phyloP scores from a whole-genome alignment of 2,888 invertebrate species.

The Coelogynopora nodosa region DNA sequence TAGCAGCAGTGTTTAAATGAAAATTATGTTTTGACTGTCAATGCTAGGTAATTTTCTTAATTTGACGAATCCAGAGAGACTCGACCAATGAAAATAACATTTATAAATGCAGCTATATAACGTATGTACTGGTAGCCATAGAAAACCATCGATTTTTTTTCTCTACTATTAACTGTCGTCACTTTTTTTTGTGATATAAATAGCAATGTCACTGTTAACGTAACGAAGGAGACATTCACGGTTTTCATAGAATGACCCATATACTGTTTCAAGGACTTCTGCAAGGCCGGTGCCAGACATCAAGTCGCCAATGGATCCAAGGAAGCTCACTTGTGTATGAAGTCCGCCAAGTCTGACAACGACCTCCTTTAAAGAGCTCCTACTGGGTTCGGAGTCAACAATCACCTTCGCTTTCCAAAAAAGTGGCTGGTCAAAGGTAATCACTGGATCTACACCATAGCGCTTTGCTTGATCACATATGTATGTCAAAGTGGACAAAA shows the following conservation, averaged over 20 bases:
- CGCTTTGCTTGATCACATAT: constrained; percentile 42
- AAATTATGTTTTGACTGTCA: not conserved
- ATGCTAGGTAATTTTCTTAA: not conserved
- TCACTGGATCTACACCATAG: constrained; percentile 45
- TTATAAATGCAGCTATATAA: not conserved
- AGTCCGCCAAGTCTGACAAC: constrained; percentile 49
- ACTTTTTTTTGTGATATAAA: not conserved
- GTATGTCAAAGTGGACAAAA: constrained; percentile 35
- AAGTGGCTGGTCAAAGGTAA: constrained; percentile 50
- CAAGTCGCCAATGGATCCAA: constrained; percentile 50
- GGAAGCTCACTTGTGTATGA: constrained; percentile 50
- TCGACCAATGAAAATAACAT: not conserved
- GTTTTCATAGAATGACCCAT: constrained; percentile 44
- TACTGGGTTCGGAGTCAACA: constrained; percentile 32
- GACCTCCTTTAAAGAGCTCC: constrained; percentile 14
- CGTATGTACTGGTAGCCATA: not conserved
- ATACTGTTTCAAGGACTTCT: constrained; percentile 50
- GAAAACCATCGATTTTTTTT: not conserved
- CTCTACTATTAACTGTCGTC: not conserved
- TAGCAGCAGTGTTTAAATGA: not conserved
- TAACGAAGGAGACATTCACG: not conserved
- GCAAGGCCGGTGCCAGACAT: constrained; percentile 50
- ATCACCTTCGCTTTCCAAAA: constrained; percentile 48
- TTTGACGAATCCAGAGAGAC: not conserved
- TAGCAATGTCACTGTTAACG: not conserved